Percentiles rank a stretch among this genome's conserved stretches.
phyloP scores from a whole-genome alignment of 2,888 invertebrate genomes.

The Ectemnius lituratus region DNA sequence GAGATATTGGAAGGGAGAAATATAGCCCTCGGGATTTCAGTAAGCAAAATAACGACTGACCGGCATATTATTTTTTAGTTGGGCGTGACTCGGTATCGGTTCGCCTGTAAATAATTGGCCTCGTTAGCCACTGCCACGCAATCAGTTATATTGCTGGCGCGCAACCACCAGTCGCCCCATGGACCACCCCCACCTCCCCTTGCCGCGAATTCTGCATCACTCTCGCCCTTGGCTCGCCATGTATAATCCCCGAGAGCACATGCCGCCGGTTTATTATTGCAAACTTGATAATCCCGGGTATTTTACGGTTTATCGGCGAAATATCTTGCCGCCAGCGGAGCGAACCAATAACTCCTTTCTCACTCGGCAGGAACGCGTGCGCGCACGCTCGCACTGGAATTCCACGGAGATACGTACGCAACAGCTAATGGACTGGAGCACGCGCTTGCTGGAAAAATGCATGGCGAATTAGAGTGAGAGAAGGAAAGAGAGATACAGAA shows the following conservation, averaged over 20 bases:
- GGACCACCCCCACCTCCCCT: no score
- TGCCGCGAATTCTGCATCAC: no score
- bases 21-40: not conserved
- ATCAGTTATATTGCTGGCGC: conserved; percentile 51
- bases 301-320: conserved; percentile 30
- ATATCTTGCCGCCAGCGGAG: conserved; percentile 11
- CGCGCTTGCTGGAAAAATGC: not conserved
- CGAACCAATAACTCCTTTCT: conserved; percentile 1
- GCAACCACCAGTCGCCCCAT: conserved; percentile 12
- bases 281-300: conserved; percentile 39
- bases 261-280: conserved; percentile 38
- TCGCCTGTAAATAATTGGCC: conserved; percentile 43
- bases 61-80: conserved; percentile 29
- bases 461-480: not conserved
- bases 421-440: not conserved
- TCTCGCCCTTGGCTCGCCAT: no score
- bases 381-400: conserved; percentile 2
- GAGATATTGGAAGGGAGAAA: not conserved
- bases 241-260: conserved; percentile 18
- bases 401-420: conserved; percentile 2
- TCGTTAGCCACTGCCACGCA: conserved; percentile 46
- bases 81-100: conserved; percentile 21
- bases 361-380: not conserved
- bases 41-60: conserved; percentile 14
- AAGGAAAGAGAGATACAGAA: no score